These are phyloP conservation scores for Anthophora plumipes DNA, from an alignment of 2,888 invertebrate genomes.

Conservation along the genomic window DNA sequence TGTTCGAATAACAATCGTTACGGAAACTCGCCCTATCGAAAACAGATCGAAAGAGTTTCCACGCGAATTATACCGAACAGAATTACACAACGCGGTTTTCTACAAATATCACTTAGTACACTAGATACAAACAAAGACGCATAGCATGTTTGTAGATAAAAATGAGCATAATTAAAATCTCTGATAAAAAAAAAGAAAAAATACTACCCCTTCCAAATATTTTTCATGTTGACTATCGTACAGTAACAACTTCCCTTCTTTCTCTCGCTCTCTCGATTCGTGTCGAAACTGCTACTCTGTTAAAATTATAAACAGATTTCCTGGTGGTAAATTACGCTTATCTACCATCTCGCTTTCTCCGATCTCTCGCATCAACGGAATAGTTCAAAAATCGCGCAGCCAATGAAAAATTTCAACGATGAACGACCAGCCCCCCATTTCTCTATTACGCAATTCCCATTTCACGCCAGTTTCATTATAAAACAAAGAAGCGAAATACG, in stretches of 20 bases:
- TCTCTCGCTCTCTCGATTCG: background rate
- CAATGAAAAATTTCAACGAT: background rate
- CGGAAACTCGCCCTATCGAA: background rate
- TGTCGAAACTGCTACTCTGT: too few species aligned
- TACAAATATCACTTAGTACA: too few species aligned
- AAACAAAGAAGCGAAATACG: background rate
- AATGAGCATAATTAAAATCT: too few species aligned
- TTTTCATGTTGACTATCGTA: too few species aligned
- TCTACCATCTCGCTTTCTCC: conserved; percentile 9
- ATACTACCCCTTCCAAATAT: too few species aligned
- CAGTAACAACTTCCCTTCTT: background rate
- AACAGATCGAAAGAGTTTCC: too few species aligned
- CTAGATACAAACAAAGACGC: too few species aligned
- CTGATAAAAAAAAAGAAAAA: too few species aligned
- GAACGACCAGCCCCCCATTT: background rate
- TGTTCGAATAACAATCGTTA: too few species aligned
- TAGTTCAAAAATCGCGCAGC: background rate
- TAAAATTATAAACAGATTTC: background rate
- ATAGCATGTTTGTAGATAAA: too few species aligned
- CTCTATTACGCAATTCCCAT: background rate
- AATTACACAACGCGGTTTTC: background rate
- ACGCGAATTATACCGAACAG: background rate
- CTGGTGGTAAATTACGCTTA: background rate
- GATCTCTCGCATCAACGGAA: background rate
- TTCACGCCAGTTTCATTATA: background rate